phyloP scores from a whole-genome alignment of 2,113 vertebrate species.

The Pelecanus crispus region DNA sequence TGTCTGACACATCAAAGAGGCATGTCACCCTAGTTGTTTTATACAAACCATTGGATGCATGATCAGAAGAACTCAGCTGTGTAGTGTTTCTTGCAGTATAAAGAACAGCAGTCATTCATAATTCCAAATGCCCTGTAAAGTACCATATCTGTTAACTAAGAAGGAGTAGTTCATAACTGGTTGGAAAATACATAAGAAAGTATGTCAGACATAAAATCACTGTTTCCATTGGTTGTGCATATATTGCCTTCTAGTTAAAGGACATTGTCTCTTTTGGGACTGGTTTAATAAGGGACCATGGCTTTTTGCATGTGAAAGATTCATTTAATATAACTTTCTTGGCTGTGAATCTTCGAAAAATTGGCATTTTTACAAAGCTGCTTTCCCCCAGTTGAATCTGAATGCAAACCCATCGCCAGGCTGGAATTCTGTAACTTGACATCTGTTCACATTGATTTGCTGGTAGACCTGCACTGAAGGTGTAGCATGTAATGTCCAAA shows the following conservation, averaged over 20 bases:
- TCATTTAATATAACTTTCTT: not conserved
- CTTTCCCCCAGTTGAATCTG: not conserved
- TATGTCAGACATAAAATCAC: not conserved
- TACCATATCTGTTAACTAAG: not conserved
- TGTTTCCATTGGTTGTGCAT: not conserved
- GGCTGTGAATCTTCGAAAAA: not conserved
- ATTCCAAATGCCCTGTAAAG: not conserved
- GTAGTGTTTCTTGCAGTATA: not conserved
- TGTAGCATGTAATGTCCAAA: not conserved
- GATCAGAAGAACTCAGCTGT: not conserved
- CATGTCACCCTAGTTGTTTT: not conserved
- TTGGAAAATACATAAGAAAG: not conserved
- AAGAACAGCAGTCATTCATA: not conserved
- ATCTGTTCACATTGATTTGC: slow-evolving; percentile 34
- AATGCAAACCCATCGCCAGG: not conserved
- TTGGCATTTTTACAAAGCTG: slow-evolving; percentile 4
- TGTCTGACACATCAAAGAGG: not conserved
- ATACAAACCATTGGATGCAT: not conserved
- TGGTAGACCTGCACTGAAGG: not conserved
- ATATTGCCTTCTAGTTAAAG: not conserved
- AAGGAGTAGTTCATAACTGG: not conserved
- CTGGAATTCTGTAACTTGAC: not conserved
- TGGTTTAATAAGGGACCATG: not conserved
- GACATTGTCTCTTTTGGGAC: not conserved
- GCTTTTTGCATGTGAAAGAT: not conserved